Base-by-base conservation (phyloP, 2,888 invertebrate species). In the Apodemia duryi region DNA sequence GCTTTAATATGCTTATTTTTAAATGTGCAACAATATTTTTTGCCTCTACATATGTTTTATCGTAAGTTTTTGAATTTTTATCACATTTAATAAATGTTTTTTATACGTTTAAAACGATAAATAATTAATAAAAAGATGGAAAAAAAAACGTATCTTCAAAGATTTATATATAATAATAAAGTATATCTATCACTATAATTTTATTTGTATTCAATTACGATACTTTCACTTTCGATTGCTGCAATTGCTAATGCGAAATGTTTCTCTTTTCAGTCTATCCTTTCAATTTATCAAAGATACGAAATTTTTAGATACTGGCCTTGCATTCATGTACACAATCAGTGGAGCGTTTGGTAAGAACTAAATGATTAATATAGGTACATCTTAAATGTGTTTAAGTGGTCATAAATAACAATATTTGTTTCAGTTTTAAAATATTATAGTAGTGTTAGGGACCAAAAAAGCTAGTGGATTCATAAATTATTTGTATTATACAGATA, bases 261-360 rank as follows among this genome's bases (percentile, higher is more conserved):
- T 63, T 68, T 63, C 65, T 74, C n/a, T 75, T 87, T 88, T 73
- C 87, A 91, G 91, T 67, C 75, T 88, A 75, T 88, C 87, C 78
- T 85, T 84, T 72, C 86, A 88, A 82, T 79, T 88, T 76, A 80
- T 76, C 74, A 84, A 85, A 84, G 83, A 86, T 74, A 83, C 83
- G 69, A 83, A 82, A 76, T 84, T 83, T 71, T 82, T 90, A 74
- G 85, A 85, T 70, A 83, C 80, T 79, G 85, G 89, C 81, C 86
- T 91, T 84, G 86, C 85, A 74, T 83, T 90, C 79, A 82, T 91
- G 78, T 88, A 87, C 72, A 73, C 86, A 76, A 84, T 82, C 77
- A 90, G 91, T 77, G 89, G 84, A 78, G 83, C 81, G 78, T 81
- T 90, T 78, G 90, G 91, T 91, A 78, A 89, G 89, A 79, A 80